phyloP scores from a whole-genome alignment of 1,140 invertebrate genomes.

The Leptinotarsa defecta region DNA sequence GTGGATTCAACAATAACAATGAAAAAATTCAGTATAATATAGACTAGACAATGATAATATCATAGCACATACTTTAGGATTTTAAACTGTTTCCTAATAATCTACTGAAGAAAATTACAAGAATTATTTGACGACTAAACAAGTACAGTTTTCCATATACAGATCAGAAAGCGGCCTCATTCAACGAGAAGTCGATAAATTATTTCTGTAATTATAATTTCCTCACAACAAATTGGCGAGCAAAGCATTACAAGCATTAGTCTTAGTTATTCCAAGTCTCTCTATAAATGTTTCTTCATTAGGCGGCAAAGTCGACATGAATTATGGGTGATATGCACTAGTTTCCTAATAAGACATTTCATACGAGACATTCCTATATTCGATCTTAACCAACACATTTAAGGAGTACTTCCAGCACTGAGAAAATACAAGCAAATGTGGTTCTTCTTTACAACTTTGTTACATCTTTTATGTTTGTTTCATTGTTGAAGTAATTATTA shows the following conservation, averaged over 20 bases:
- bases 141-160: background rate
- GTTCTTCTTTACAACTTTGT: no score
- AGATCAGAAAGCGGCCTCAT: background rate
- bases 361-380: background rate
- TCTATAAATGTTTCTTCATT: conserved; percentile 1
- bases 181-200: background rate
- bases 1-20: no score
- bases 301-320: conserved; percentile 9
- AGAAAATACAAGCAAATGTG: no score
- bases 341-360: conserved; percentile 20
- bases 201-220: conserved; percentile 4
- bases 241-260: background rate
- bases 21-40: no score
- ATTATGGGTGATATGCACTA: conserved; percentile 11
- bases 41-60: no score
- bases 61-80: no score
- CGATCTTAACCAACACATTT: background rate
- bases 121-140: no score
- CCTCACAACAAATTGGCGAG: background rate
- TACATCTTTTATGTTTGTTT: no score
- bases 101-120: no score
- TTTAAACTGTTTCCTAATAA: no score
- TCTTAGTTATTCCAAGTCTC: background rate
- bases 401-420: background rate
- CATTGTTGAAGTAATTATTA: no score